Evolutionary conservation across 2,888 invertebrate species (phyloP).

Genomic region (Chrysolina haemoptera): DNA sequence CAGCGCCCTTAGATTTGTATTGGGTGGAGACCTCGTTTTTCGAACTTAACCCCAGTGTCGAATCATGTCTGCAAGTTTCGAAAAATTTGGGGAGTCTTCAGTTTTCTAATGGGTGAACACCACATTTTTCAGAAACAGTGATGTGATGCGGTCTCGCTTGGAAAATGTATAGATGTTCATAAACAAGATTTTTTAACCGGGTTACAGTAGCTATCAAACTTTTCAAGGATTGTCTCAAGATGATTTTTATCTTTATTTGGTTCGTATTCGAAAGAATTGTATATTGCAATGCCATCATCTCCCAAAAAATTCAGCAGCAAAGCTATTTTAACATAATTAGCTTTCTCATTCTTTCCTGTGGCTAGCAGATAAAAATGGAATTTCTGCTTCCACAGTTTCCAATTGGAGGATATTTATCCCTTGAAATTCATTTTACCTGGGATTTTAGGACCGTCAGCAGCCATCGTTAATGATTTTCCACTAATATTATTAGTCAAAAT

Average conservation of each 20-base stretch:
- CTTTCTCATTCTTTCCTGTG: conserved; percentile 5
- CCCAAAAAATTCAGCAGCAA: conserved; percentile 30
- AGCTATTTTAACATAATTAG: conserved; percentile 29
- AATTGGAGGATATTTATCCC: no score
- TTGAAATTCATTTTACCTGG: no score
- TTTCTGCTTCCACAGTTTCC: conserved; percentile 33
- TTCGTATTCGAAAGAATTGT: conserved; percentile 24
- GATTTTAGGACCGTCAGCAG: no score
- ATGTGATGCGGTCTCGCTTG: not conserved
- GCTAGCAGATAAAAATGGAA: conserved; percentile 27
- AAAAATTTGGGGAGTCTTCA: no score
- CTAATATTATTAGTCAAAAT: no score
- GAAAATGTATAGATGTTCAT: not conserved
- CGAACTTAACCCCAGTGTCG: no score
- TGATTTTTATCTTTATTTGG: not conserved
- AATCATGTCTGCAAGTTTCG: no score
- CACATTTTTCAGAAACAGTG: no score
- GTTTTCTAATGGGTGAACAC: no score
- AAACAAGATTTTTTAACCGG: not conserved
- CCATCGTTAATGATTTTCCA: no score
- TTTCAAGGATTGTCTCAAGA: not conserved
- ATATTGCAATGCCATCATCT: conserved; percentile 25
- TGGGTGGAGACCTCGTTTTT: no score
- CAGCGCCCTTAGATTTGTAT: no score
- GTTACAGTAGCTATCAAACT: not conserved